Evolutionary conservation across 2,888 invertebrate species (phyloP), one percentile per base, ranked within the genome.

Genomic region (Nymphalis c-album): DNA sequence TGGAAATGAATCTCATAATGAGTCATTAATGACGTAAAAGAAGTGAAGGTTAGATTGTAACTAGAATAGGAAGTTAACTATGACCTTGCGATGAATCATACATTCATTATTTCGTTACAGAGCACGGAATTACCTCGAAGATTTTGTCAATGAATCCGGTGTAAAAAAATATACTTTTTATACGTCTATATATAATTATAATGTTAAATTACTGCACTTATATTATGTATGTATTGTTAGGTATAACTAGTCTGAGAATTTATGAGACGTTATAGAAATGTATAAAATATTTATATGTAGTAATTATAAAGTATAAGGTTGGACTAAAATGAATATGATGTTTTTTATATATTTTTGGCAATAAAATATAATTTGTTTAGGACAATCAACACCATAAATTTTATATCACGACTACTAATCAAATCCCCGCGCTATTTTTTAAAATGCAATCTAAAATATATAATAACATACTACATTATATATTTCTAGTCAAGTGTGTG

Each of bases 401-500:
- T 26, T 26, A 3, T 26, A 26, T 26, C 26, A 26, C 3, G 26
- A 26, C 26, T 26, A 2, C n/a, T n/a, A n/a, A n/a, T n/a, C n/a
- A n/a, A n/a, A n/a, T n/a, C n/a, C n/a, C n/a, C n/a, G n/a, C n/a
- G n/a, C n/a, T n/a, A n/a, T n/a, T n/a, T n/a, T n/a, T n/a, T n/a
- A n/a, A n/a, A n/a, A n/a, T n/a, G n/a, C n/a, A n/a, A n/a, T n/a
- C n/a, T n/a, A n/a, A n/a, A 31, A 31, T 31, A 22, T 22, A 2
- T 22, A 31, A 6, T 31, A 31, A 31, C 26, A 31, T 6, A 6
- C 5, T 6, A 71, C 70, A 84, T 80, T 92, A 68, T 92, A 68
- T 84, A 40, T 18, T 57, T 70, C 58, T 85, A 97, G 97, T 96
- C 13, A 96, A 96, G 90, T 97, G 97, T 87, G 97, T 97, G 45